Evolutionary conservation across 1,140 invertebrate species (phyloP).

Genomic region (Helicoverpa zea): DNA sequence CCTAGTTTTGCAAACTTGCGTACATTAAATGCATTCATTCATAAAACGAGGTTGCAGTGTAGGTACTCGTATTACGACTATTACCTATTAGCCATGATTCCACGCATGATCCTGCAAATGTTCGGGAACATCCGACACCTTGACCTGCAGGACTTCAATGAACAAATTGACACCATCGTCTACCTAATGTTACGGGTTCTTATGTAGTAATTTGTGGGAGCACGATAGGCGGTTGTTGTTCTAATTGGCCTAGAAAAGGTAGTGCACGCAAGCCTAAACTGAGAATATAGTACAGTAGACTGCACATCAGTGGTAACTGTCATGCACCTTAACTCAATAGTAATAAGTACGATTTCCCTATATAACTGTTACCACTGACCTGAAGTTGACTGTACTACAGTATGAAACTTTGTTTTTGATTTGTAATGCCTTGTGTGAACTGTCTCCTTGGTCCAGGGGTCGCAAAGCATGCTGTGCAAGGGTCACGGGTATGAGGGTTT

Average conservation of each 20-base stretch:
- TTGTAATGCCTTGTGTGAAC: too few relatives aligned
- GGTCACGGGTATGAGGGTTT: too few relatives aligned
- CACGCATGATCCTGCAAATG: neutral
- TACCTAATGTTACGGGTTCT: conserved; percentile 10
- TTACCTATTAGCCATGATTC: neutral
- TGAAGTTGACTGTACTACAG: neutral
- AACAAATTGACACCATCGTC: conserved; percentile 20
- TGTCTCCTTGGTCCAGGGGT: too few relatives aligned
- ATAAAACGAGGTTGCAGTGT: conserved; percentile 3
- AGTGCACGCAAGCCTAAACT: conserved; percentile 21
- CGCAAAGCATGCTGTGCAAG: too few relatives aligned
- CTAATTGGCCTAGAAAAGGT: conserved; percentile 24
- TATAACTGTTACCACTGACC: too few relatives aligned
- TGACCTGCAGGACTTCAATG: conserved; percentile 25
- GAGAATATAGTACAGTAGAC: neutral
- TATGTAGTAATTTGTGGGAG: conserved; percentile 2
- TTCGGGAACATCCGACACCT: neutral
- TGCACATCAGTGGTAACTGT: too few relatives aligned
- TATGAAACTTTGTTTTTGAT: neutral
- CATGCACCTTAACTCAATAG: too few relatives aligned
- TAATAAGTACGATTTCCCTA: too few relatives aligned
- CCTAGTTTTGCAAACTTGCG: too few relatives aligned
- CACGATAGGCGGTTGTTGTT: conserved; percentile 8
- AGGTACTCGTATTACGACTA: conserved; percentile 6
- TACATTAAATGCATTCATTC: conserved; percentile 4